These are phyloP conservation scores for Eremobia ochroleuca DNA, from an alignment of 2,888 invertebrate genomes.

Conservation along the genomic window DNA sequence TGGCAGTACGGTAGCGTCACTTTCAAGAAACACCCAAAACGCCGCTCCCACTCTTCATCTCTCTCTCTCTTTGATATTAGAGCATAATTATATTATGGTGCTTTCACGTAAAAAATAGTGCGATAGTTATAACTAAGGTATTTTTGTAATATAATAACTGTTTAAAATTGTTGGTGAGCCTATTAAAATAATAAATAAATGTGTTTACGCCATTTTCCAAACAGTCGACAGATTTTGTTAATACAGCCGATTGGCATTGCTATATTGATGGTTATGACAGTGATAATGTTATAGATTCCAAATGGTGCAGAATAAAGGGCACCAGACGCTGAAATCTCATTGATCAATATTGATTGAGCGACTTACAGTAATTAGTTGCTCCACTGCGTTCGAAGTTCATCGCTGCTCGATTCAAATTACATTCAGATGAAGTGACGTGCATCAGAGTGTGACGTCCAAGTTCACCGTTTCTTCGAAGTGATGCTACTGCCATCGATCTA, in stretches of 20 bases:
- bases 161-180: too few species aligned
- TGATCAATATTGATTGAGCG: neutral
- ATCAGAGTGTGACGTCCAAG: neutral
- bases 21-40: neutral
- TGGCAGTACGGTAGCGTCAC: constrained; percentile 5
- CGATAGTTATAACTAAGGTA: too few species aligned
- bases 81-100: too few species aligned
- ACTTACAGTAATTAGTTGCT: neutral
- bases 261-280: neutral
- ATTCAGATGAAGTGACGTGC: neutral
- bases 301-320: neutral
- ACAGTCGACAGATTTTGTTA: neutral
- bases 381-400: neutral
- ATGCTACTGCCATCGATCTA: constrained; percentile 25
- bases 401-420: neutral
- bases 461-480: neutral
- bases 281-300: neutral
- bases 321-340: neutral
- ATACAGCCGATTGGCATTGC: neutral
- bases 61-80: too few species aligned
- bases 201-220: neutral
- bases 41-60: too few species aligned
- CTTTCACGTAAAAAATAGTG: too few species aligned
- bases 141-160: too few species aligned
- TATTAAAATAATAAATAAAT: too few species aligned